Percentiles rank a stretch among this genome's conserved stretches.
phyloP scores from a whole-genome alignment of 2,113 vertebrate species.

The Dolichallabes microphthalmus region DNA sequence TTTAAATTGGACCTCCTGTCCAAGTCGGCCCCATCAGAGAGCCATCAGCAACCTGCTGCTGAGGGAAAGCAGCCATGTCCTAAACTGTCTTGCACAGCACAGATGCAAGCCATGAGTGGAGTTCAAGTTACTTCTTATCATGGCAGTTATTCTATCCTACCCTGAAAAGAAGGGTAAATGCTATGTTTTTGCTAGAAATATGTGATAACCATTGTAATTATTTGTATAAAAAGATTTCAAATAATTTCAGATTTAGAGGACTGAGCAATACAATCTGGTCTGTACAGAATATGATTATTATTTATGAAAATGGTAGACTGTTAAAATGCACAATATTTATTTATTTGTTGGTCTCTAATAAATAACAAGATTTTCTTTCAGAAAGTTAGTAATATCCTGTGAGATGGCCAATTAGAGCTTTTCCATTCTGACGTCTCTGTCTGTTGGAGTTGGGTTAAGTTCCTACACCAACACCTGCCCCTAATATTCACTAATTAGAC shows the following conservation, averaged over 20 bases:
- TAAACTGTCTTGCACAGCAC: constrained; percentile 42
- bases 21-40: constrained; percentile 38
- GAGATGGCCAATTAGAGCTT: neutral
- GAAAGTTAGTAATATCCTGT: neutral
- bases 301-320: neutral
- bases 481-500: neutral
- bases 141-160: neutral
- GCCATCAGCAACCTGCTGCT: constrained; percentile 39
- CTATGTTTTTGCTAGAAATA: constrained; percentile 21
- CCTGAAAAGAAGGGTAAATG: neutral
- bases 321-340: neutral
- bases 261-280: neutral
- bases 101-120: neutral
- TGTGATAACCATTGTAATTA: neutral
- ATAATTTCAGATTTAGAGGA: neutral
- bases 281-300: neutral
- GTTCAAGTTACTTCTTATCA: constrained; percentile 5
- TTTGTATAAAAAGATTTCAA: constrained; percentile 19
- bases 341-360: neutral
- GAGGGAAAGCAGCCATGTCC: constrained; percentile 39
- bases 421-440: neutral
- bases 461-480: neutral
- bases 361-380: neutral
- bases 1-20: constrained; percentile 50
- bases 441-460: neutral